Evolutionary conservation across 92 coral and sea anemone species (phyloP), one percentile per base, ranked within the genome.

Genomic region (Porites divaricata): DNA sequence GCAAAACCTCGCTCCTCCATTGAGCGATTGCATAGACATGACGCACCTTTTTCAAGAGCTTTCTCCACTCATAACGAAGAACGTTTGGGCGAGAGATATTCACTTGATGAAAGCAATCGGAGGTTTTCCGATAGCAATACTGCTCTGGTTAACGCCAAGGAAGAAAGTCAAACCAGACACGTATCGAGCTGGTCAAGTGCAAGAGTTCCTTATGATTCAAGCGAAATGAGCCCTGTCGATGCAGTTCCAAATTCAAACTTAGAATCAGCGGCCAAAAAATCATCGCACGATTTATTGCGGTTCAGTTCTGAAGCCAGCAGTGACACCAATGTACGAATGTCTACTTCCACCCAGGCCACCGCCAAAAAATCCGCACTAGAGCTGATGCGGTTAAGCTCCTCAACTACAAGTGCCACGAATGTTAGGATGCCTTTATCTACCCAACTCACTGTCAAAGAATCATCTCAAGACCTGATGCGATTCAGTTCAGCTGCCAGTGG

Each of bases 151-250:
- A 35, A 35, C 45, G 7, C 59, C 50, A 65, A 1, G n/a, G 76
- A 63, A 48, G 63, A n/a, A 20, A n/a, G 35, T 28, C 81, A 64
- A 35, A 8, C 59, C 20, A 28, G n/a, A 75, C 48, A 9, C 19
- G 76, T 26, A 64, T 67, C 70, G 23, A 64, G 87, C 84, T 81
- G 76, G 59, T 24, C 77, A 24, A 76, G 84, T 68, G 28, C 57
- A 25, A 54, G 25, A 25, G 52, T 67, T 28, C 35, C 84, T 54
- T 69, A 67, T 28, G 75, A 68, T 68, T 50, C 75, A 25, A 35
- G 56, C 56, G 74, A 53, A 79, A 66, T 48, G 6, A 78, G 4
- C 52, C 76, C 76, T n/a, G 64, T 16, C 56, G 76, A 68, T 12
- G 19, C 69, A 23, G 22, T 54, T 9, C 85, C 76, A 16, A 26